Evolutionary conservation across 2,113 vertebrate genomes (phyloP).

Genomic region (Brachypteracias leptosomus): DNA sequence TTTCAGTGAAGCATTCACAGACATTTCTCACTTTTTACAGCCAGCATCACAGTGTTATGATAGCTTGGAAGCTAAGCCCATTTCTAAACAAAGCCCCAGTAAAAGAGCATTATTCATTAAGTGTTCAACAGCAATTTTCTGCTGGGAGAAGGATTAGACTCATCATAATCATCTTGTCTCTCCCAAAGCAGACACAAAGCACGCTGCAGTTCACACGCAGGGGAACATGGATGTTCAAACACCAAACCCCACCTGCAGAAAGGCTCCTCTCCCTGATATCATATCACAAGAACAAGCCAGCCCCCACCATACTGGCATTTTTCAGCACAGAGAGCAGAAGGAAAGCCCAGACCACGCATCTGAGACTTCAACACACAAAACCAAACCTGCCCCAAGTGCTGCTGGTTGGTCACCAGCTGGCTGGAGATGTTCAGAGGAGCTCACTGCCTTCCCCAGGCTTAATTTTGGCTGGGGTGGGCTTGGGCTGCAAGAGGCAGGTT

Average conservation of each 20-base stretch:
- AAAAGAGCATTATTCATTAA: constrained; percentile 5
- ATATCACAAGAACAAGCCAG: rapidly evolving
- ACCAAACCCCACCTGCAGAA: background rate
- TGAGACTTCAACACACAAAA: background rate
- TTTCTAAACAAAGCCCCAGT: constrained; percentile 13
- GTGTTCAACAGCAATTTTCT: background rate
- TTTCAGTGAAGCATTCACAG: background rate
- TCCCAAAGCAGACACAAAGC: background rate
- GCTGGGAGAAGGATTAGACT: background rate
- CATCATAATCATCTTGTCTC: background rate
- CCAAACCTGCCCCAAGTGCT: background rate
- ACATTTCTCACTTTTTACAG: background rate
- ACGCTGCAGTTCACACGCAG: background rate
- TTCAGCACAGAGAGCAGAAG: background rate
- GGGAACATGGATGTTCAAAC: background rate
- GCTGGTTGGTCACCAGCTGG: too few species aligned
- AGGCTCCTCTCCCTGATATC: background rate
- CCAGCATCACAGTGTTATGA: background rate
- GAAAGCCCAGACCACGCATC: background rate
- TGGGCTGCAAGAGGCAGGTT: background rate
- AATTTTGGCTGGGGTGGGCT: background rate
- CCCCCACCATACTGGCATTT: rapidly evolving
- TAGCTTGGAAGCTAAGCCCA: background rate
- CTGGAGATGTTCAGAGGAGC: background rate
- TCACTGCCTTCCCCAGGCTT: background rate